These are phyloP conservation scores for Riparia riparia DNA, from an alignment of 2,113 vertebrate species.

Conservation along the genomic window DNA sequence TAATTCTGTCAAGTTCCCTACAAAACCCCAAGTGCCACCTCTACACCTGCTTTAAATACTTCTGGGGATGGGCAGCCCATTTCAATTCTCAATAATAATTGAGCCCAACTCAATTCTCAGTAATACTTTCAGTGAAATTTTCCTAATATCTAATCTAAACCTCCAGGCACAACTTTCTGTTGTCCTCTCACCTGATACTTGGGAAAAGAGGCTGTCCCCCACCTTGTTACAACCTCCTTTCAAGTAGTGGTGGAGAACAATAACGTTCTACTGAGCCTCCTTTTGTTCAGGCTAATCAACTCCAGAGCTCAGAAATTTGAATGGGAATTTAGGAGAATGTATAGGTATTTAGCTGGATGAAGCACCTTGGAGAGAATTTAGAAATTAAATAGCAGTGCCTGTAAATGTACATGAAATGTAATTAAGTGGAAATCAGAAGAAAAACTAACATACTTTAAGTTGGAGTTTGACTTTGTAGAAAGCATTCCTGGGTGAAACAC, in stretches of 20 bases:
- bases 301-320: not conserved
- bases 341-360: not conserved
- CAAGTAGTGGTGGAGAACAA: not conserved
- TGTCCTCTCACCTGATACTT: not conserved
- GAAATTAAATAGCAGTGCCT: not conserved
- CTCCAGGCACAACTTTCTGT: not conserved
- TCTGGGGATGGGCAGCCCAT: not conserved
- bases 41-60: not conserved
- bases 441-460: not conserved
- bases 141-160: not conserved
- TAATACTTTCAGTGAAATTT: not conserved
- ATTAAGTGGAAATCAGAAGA: not conserved
- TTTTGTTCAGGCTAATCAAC: not conserved
- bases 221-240: not conserved
- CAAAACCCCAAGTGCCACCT: not conserved
- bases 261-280: not conserved
- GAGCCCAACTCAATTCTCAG: not conserved
- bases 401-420: not conserved
- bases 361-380: not conserved
- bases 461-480: not conserved
- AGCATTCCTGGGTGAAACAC: not conserved
- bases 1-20: not conserved
- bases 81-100: not conserved
- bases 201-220: not conserved
- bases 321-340: not conserved